Base-by-base conservation (phyloP, 1,140 invertebrate genomes). In the Heliothis subflexa region DNA sequence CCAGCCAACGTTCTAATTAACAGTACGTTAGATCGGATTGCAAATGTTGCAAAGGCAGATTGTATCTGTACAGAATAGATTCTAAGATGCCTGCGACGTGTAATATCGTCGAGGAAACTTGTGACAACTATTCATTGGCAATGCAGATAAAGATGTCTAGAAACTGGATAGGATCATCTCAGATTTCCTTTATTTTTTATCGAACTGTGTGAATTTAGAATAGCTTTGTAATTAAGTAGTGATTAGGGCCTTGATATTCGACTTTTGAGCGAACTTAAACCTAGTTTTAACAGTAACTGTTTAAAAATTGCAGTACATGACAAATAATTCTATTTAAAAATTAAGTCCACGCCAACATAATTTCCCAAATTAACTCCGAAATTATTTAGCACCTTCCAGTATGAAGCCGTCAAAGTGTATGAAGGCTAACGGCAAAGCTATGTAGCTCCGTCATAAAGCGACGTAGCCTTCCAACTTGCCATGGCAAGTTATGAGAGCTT, bases 361-460 rank as follows among this genome's bases (percentile, higher is more conserved):
- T 50, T 50, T 50, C 49, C 14, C 16, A 55, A 21, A 55, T 55
- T 55, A 25, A 59, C 54, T 57, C 18, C 54, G 10, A 57, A 57
- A 7, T 47, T 47, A 47, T 57, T 12, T 25, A 62, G 61, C 61
- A 62, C 61, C 61, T 40, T 62, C 61, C 33, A 62, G 55, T 28
- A 21, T 25, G 3, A 59, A 12, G 18, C 2, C 21, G 21, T 59
- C 18, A 25, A 11, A 13, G 11, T 13, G 49, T 10, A 50, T 0
- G 49, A 50, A 50, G 12, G 16, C 16, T 21, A 21, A 25, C 21
- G 21, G 12, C 18, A 25, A n/a, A 62, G 61, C 28, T 45, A 40
- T 62, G 61, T 62, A 62, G 61, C 28, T 9, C 1, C 14, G 28
- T 40, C 11, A 40, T 45, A 62, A 62, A 62, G 61, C 28, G 59